Percentiles rank a stretch among this genome's conserved stretches.
Conservation (phyloP, 92 coral and sea anemone genomes). For the Nematostella vectensis region DNA sequence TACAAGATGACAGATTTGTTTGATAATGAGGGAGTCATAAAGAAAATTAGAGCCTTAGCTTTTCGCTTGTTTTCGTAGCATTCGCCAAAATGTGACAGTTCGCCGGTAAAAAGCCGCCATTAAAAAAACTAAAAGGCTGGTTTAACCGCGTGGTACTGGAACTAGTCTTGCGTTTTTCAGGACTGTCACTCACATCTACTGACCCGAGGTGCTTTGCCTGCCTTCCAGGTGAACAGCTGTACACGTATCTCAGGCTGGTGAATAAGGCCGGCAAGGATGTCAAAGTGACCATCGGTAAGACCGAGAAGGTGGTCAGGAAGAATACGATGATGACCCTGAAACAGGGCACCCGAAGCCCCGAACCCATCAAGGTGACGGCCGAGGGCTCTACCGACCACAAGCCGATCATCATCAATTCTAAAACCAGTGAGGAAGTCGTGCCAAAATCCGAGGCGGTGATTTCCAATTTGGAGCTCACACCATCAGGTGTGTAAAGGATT, state of each 20-base stretch:
- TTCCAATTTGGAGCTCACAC: constrained; percentile 10
- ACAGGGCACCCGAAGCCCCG: constrained; percentile 52
- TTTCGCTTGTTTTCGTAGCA: no score
- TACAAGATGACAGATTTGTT: no score
- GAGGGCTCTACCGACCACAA: constrained; percentile 19
- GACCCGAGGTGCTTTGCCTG: no score
- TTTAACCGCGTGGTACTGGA: no score
- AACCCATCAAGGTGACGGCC: constrained; percentile 43
- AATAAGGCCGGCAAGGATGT: constrained; percentile 60
- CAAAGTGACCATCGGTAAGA: constrained; percentile 25
- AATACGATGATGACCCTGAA: constrained; percentile 47
- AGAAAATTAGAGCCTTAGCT: no score
- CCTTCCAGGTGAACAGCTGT: constrained; percentile 41
- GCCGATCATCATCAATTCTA: constrained; percentile 37
- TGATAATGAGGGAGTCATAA: no score
- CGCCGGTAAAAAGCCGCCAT: no score
- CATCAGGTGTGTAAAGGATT: no score
- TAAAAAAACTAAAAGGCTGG: no score
- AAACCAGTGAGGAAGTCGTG: neutral
- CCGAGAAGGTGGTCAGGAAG: constrained; percentile 54
- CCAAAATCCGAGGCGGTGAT: constrained; percentile 10
- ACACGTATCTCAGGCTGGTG: constrained; percentile 29
- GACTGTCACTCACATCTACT: no score
- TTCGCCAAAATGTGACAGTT: no score
- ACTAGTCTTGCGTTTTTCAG: no score